Evolutionary conservation across 2,888 invertebrate genomes (phyloP), one percentile per base, ranked within the genome.

Genomic region (Eupithecia inturbata): DNA sequence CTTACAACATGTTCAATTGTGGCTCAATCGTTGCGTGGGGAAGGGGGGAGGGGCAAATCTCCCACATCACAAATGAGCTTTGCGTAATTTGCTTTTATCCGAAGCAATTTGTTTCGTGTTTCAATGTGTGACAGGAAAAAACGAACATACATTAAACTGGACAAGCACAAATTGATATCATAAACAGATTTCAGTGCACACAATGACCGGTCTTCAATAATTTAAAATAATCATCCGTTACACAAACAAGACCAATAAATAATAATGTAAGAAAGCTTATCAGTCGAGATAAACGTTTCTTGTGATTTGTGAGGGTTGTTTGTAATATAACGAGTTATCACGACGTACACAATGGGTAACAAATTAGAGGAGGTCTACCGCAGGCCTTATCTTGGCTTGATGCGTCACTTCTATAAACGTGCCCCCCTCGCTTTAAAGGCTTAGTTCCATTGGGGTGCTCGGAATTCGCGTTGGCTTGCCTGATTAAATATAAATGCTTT

Each of bases 261-360:
- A 79, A 78, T 77, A 78, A 76, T 78, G 73, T 76, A 76, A 74
- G 78, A 80, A 76, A 74, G 70, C 72, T 73, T 72, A 78, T 76
- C 76, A 69, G 73, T 72, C 60, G 70, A 72, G 78, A 71, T 72
- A 82, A 74, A 75, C 70, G 78, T 75, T 80, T 75, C 68, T 82
- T 72, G 71, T 73, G 79, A 80, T 80, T 78, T 80, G 80, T 82
- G 84, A 85, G 84, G 84, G 80, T 76, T 82, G 71, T 80, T 79
- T 79, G 78, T 77, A 78, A 82, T 83, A 85, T 87, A 86, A 86
- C 84, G 81, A 86, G 86, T 87, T 91, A 91, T 91, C 89, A 85
- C 82, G 80, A 84, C 83, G 81, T 83, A 86, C 87, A 89, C 89
- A 89, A 90, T 90, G 88, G 88, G 89, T 89, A 88, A 92, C 91